Base-by-base conservation (phyloP, 2,113 vertebrate genomes). In the Serinus canaria region DNA sequence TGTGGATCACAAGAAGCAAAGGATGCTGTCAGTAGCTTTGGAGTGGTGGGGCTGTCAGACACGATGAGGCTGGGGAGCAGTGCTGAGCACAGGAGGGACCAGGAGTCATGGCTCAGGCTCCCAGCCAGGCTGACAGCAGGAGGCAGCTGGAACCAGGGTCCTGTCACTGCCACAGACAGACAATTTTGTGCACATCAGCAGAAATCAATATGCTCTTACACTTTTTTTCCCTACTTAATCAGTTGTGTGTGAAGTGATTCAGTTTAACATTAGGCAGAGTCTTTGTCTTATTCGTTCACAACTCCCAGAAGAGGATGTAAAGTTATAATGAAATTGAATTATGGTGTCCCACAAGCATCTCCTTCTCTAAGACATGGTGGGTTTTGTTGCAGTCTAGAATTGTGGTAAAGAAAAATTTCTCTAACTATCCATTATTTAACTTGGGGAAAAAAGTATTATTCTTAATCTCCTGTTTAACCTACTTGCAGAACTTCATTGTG, bases 151-250 rank as follows among this genome's bases (percentile, higher is more conserved):
- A 39, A 33, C 22, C 0, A 7, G 30, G 41, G 17, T 37, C 37
- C 30, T 3, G 1, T 67, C 78, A 27, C 49, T 49, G 28, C 22
- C 4, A 3, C 0, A 0, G 44, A 18, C 47, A 52, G 56, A 7
- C 2, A 8, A 4, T 55, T 63, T 2, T 4, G 18, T 31, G 16
- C 30, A 35, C 53, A 31, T 50, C 47, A 84, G 60, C 64, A 87
- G 69, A 79, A 90, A 87, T 22, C 1, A 7, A 7, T 28, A 24
- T 2, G 1, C 18, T 44, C 56, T 73, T 44, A 77, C 5, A 35
- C 0, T 14, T 46, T 27, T 27, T 11, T 3, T 6, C 31, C 7
- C 46, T 25, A 15, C 25, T 78, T 91, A 25, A 30, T 39, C n/a
- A 21, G 23, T 52, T 17, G 3, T 22, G 30, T 43, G 15, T 55